Evolutionary conservation across 2,113 vertebrate species (phyloP).

Genomic region (Coreoperca whiteheadi): DNA sequence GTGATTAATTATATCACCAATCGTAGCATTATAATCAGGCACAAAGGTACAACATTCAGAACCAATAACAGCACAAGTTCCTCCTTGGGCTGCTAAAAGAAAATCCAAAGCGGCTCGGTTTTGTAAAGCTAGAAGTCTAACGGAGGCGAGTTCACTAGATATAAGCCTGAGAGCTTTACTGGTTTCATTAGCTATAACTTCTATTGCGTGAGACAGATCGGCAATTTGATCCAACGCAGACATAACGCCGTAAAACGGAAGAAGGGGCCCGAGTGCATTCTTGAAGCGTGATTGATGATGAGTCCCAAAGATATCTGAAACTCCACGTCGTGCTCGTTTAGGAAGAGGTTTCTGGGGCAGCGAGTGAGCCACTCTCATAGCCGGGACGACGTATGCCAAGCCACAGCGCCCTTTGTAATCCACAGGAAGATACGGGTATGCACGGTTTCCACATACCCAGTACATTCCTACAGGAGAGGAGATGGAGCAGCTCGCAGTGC

Average conservation of each 20-base stretch:
- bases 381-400: constrained; percentile 58
- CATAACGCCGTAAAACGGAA: constrained; percentile 65
- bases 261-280: constrained; percentile 43
- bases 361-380: constrained; percentile 60
- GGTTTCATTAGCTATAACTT: constrained; percentile 54
- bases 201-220: constrained; percentile 55
- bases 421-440: constrained; percentile 66
- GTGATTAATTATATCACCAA: constrained; percentile 48
- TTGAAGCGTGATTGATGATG: constrained; percentile 60
- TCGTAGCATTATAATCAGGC: constrained; percentile 56
- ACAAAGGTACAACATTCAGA: constrained; percentile 72
- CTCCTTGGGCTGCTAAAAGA: constrained; percentile 57
- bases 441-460: constrained; percentile 61
- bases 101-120: constrained; percentile 70
- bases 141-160: constrained; percentile 58
- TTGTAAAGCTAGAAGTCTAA: constrained; percentile 56
- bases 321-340: constrained; percentile 13
- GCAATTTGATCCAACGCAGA: constrained; percentile 66
- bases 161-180: constrained; percentile 51
- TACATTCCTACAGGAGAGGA: constrained; percentile 68
- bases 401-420: constrained; percentile 68
- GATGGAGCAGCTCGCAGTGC: no score
- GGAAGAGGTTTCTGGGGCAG: constrained; percentile 6
- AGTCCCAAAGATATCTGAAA: constrained; percentile 58
- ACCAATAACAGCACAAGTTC: constrained; percentile 61